Base-by-base conservation (phyloP, 2,888 invertebrate species). In the Plagiodera versicolora region DNA sequence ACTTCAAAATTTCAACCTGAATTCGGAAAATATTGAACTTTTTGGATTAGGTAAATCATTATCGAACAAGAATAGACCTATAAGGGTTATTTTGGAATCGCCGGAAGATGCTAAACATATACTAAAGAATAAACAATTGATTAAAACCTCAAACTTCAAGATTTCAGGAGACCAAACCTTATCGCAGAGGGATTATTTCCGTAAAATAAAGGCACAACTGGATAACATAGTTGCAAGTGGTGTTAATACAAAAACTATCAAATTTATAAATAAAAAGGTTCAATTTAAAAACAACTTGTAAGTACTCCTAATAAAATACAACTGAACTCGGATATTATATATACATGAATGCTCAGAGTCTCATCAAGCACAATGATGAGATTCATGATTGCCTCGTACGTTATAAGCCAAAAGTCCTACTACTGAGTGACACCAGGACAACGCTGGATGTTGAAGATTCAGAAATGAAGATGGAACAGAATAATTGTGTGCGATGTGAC, bases 371-470 rank as follows among this genome's bases (percentile, higher is more conserved):
- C 51, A 28, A 30, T 8, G 51, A 51, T 51, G 30, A 30, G 17
- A 51, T 51, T 51, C 51, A 51, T 11, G 32, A 51, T 30, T 14
- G 28, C 14, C n/a, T 51, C 5, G 30, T 30, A 16, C 32, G 51
- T 17, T 51, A 51, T 17, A 51, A 32, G 6, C 32, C 51, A 6
- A 51, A 51, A 51, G 17, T 51, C 9, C 8, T 51, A 8, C 51
- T 51, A 30, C 51, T 51, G 17, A 51, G 51, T 51, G 30, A 51
- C 28, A 51, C 51, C 16, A 51, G 51, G 17, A 51, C 51, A 51
- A 51, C 32, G 18, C 9, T 30, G 17, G 51, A 51, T 51, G 32
- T 51, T 51, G 51, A 51, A 51, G 51, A 51, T 14, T 30, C 30
- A 17, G 51, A 51, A 51, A 28, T 51, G 9, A 30, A 51, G 32